Evolutionary conservation across 2,888 invertebrate genomes (phyloP).

Genomic region (Sminthurides aquaticus): DNA sequence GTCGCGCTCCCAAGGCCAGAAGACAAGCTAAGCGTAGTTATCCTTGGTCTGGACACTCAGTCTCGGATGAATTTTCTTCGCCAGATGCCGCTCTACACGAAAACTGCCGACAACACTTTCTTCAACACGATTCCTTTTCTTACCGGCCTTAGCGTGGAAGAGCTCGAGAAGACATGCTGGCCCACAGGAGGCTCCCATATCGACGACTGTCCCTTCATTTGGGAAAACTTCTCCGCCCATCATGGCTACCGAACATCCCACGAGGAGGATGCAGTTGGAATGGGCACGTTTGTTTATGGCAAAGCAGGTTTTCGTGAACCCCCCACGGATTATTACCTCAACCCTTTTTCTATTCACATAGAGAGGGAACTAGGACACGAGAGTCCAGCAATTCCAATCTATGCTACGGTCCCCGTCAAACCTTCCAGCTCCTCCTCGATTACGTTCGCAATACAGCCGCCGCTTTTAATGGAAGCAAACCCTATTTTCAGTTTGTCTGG

Average conservation of each 20-base stretch:
- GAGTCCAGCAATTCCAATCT: constrained; percentile 58
- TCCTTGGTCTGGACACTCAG: constrained; percentile 47
- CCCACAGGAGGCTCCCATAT: constrained; percentile 55
- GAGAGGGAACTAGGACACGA: constrained; percentile 55
- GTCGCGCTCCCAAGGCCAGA: too few species aligned
- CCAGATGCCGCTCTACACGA: constrained; percentile 45
- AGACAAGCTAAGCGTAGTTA: constrained; percentile 45
- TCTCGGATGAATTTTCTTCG: constrained; percentile 46
- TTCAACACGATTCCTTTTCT: constrained; percentile 50
- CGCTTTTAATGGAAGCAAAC: constrained; percentile 49
- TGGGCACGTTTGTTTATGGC: constrained; percentile 73
- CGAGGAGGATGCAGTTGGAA: constrained; percentile 71
- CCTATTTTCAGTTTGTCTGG: constrained; percentile 78
- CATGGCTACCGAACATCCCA: constrained; percentile 69
- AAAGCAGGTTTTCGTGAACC: constrained; percentile 65
- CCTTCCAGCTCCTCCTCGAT: constrained; percentile 63
- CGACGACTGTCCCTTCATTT: constrained; percentile 74
- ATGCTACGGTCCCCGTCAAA: constrained; percentile 64
- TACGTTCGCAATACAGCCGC: constrained; percentile 61
- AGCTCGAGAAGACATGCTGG: constrained; percentile 48
- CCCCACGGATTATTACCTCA: constrained; percentile 76
- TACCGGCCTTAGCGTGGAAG: constrained; percentile 43
- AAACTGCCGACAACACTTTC: constrained; percentile 52
- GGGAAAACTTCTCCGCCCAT: constrained; percentile 69
- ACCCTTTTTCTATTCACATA: constrained; percentile 22